A percentile compares a stretch with the other conserved stretches of the same genome.
Conservation (phyloP, 2,888 invertebrate species). For the Pterobdella sp. region DNA sequence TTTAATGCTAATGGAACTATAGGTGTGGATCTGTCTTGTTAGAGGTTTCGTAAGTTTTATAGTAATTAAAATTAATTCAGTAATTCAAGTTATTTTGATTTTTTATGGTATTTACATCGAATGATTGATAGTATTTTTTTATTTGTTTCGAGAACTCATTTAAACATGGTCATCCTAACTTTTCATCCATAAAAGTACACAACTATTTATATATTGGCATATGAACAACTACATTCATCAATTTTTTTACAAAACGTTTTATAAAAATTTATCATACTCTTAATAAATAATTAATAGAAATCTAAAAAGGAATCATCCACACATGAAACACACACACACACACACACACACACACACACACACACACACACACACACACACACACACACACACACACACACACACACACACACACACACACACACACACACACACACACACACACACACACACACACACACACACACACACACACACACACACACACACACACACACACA, state of each 20-base stretch:
- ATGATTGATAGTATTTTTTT: too few species aligned
- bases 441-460: slow-evolving; percentile 4
- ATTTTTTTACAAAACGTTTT: neutral
- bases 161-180: too few species aligned
- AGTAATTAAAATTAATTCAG: too few species aligned
- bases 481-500: slow-evolving; percentile 4
- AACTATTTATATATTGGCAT: neutral
- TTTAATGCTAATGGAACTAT: too few species aligned
- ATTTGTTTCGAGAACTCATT: too few species aligned
- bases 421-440: slow-evolving; percentile 4
- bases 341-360: neutral
- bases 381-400: slow-evolving; percentile 4
- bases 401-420: slow-evolving; percentile 4
- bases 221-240: neutral
- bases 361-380: slow-evolving; percentile 1
- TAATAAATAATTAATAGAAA: neutral
- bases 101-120: too few species aligned
- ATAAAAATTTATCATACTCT: neutral
- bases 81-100: too few species aligned
- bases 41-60: too few species aligned
- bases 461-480: slow-evolving; percentile 4
- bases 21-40: too few species aligned
- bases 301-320: neutral
- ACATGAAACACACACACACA: neutral
- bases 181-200: neutral